phyloP scores from a whole-genome alignment of 92 coral and sea anemone species.

The Metridium senile region DNA sequence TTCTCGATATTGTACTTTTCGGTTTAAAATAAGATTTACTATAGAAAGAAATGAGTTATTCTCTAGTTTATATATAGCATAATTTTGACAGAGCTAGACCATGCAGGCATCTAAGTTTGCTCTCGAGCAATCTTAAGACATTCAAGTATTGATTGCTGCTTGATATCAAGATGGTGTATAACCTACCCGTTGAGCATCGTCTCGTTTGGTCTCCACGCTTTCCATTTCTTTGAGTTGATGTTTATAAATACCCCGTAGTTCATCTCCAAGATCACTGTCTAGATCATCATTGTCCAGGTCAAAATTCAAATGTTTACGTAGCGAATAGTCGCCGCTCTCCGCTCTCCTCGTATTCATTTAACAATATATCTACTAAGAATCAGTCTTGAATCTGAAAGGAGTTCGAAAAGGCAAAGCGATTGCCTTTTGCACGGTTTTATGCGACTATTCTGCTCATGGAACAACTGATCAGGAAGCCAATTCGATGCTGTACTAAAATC shows the following conservation, averaged over 20 bases:
- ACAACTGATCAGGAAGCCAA: slow-evolving; percentile 48
- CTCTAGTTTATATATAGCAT: no score
- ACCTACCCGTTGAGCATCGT: slow-evolving; percentile 81
- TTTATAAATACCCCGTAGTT: slow-evolving; percentile 83
- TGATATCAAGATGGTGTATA: background rate
- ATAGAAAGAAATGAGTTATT: no score
- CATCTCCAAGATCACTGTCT: slow-evolving; percentile 81
- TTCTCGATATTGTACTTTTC: no score
- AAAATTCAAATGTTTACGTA: slow-evolving; percentile 56
- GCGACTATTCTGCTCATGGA: slow-evolving; percentile 31
- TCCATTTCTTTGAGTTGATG: slow-evolving; percentile 83
- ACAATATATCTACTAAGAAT: slow-evolving; percentile 16
- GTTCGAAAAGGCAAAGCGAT: slow-evolving; percentile 11
- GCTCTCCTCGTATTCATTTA: slow-evolving; percentile 42
- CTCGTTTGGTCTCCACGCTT: slow-evolving; percentile 82
- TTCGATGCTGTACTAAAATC: slow-evolving; percentile 45
- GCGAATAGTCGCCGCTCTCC: slow-evolving; percentile 56
- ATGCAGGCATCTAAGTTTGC: no score
- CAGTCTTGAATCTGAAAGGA: background rate
- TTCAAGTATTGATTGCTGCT: background rate
- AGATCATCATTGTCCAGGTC: slow-evolving; percentile 68
- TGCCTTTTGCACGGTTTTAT: slow-evolving; percentile 33
- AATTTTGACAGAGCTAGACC: no score
- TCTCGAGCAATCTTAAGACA: background rate
- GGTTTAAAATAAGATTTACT: no score